These are phyloP conservation scores for Sphaerophoria taeniata DNA, from an alignment of 2,888 invertebrate species.

Conservation along the genomic window DNA sequence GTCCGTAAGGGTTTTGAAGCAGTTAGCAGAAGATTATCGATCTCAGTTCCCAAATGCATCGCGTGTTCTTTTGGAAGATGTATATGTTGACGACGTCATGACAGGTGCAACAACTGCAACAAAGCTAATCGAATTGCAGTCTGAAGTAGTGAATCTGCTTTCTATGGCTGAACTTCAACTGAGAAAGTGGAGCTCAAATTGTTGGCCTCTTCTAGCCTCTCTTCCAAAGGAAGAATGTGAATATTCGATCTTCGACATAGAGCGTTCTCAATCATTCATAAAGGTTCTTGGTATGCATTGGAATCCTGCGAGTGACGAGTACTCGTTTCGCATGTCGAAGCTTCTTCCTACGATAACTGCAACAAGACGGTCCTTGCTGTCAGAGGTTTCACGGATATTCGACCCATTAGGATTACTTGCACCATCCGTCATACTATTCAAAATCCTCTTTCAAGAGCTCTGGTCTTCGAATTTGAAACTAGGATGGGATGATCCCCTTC, in stretches of 20 bases:
- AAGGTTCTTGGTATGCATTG: slow-evolving; percentile 8
- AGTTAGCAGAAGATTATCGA: slow-evolving; percentile 22
- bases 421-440: slow-evolving; percentile 28
- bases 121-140: slow-evolving; percentile 24
- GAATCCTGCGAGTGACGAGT: slow-evolving; percentile 4
- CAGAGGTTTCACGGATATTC: slow-evolving; percentile 36
- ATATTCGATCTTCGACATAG: neutral
- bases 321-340: slow-evolving; percentile 9
- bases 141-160: slow-evolving; percentile 26
- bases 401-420: slow-evolving; percentile 61
- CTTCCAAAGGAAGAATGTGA: slow-evolving; percentile 11
- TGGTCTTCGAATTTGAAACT: slow-evolving; percentile 1
- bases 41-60: slow-evolving; percentile 49
- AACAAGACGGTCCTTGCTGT: neutral
- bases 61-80: slow-evolving; percentile 30
- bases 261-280: neutral
- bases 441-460: slow-evolving; percentile 1
- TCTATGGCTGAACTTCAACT: slow-evolving; percentile 4
- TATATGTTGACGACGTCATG: slow-evolving; percentile 34
- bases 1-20: slow-evolving; percentile 17
- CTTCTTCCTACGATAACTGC: neutral
- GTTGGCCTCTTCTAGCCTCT: slow-evolving; percentile 24
- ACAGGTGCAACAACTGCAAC: slow-evolving; percentile 41
- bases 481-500: slow-evolving; percentile 4
- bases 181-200: slow-evolving; percentile 16